Conservation (phyloP, 2,888 invertebrate genomes). For the Caenorhabditis imperialis region DNA sequence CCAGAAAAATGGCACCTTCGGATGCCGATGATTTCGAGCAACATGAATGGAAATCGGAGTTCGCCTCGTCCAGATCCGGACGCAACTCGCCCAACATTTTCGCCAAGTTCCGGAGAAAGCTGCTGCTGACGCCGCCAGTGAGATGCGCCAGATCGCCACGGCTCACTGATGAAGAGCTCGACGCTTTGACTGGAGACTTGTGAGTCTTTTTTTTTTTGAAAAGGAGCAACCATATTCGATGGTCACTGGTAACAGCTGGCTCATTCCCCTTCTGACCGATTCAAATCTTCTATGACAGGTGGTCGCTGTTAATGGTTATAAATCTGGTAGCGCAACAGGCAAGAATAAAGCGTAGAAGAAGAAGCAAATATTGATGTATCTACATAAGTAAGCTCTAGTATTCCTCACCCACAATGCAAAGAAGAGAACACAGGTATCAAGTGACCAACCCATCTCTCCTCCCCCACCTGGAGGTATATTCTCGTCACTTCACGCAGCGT, state of each 20-base stretch:
- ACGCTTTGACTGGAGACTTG: slow-evolving; percentile 43
- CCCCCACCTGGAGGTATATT: too few species aligned
- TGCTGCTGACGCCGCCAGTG: slow-evolving; percentile 41
- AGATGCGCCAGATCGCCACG: slow-evolving; percentile 42
- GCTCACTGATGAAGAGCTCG: slow-evolving; percentile 50
- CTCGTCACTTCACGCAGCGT: too few species aligned
- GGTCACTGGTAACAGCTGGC: neutral
- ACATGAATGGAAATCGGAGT: slow-evolving; percentile 46
- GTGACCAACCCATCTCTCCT: too few species aligned
- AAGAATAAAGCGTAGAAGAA: too few species aligned
- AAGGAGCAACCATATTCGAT: too few species aligned
- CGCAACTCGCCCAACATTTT: slow-evolving; percentile 44
- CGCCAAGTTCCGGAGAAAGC: slow-evolving; percentile 37
- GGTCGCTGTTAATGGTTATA: too few species aligned
- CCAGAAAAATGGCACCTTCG: slow-evolving; percentile 18
- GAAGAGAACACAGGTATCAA: too few species aligned
- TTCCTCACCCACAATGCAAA: too few species aligned
- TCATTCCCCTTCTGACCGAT: too few species aligned
- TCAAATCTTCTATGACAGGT: neutral
- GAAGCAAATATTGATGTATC: too few species aligned
- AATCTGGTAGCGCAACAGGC: too few species aligned
- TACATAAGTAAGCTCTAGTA: too few species aligned
- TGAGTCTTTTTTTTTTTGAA: slow-evolving; percentile 22
- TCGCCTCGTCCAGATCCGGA: slow-evolving; percentile 31
- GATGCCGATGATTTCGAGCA: slow-evolving; percentile 16